phyloP scores from a whole-genome alignment of 2,113 vertebrate species.

The Typhlomys cinereus region DNA sequence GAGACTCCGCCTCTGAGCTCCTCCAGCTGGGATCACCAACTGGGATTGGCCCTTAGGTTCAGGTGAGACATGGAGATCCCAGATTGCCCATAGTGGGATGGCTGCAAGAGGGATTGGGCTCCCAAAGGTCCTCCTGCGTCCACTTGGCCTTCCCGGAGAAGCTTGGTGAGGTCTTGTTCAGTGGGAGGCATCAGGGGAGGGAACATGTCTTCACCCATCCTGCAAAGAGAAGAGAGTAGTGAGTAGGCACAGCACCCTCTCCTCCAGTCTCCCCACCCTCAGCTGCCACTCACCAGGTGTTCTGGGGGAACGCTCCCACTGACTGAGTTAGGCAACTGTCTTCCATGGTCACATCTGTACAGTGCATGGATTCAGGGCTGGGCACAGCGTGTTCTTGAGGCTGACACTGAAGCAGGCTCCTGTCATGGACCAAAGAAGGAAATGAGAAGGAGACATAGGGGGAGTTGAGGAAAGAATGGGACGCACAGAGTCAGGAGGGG shows the following conservation, averaged over 20 bases:
- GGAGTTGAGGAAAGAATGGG: background rate
- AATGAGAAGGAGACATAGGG: background rate
- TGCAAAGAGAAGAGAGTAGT: background rate
- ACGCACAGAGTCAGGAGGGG: background rate
- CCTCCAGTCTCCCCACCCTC: background rate
- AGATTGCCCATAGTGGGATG: conserved; percentile 71
- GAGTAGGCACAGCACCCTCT: too few species aligned
- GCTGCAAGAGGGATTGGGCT: conserved; percentile 18
- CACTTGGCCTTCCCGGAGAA: conserved; percentile 59
- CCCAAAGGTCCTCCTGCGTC: conserved; percentile 43
- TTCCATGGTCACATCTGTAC: conserved; percentile 74
- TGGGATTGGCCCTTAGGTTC: conserved; percentile 75
- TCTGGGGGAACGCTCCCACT: conserved; percentile 48
- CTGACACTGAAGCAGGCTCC: conserved; percentile 62
- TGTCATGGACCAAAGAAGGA: background rate
- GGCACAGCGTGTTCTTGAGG: conserved; percentile 66
- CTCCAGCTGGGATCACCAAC: conserved; percentile 69
- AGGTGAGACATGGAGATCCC: conserved; percentile 75
- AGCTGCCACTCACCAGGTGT: conserved; percentile 66
- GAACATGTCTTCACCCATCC: conserved; percentile 62
- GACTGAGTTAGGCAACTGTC: conserved; percentile 57
- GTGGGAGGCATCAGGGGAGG: conserved; percentile 68
- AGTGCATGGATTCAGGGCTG: conserved; percentile 63
- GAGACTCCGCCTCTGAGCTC: conserved; percentile 20
- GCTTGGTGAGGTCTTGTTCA: conserved; percentile 70